A percentile compares a stretch with the other conserved stretches of the same genome.
These are phyloP conservation scores for Agrenia bidenticulata DNA, from an alignment of 2,888 invertebrate genomes.

Conservation along the genomic window DNA sequence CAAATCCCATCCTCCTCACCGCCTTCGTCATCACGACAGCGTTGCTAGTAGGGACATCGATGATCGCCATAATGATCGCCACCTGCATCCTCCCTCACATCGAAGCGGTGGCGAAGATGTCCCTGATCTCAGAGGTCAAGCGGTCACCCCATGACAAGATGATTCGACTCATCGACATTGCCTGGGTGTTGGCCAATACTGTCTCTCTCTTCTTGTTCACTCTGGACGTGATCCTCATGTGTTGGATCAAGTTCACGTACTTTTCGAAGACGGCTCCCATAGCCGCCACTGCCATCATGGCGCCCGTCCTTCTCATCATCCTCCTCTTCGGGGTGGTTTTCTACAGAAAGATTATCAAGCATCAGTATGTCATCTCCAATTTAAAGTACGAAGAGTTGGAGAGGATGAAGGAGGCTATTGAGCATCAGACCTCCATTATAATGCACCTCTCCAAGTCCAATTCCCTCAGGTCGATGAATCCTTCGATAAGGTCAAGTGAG, in stretches of 20 bases:
- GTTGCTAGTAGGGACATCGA: constrained; percentile 46
- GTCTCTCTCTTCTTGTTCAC: constrained; percentile 49
- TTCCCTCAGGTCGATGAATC: neutral
- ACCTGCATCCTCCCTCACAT: constrained; percentile 42
- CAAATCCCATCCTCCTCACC: constrained; percentile 34
- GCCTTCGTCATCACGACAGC: constrained; percentile 46
- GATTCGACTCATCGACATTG: constrained; percentile 42
- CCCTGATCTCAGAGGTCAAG: constrained; percentile 28
- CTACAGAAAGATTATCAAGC: constrained; percentile 30
- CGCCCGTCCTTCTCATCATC: constrained; percentile 46
- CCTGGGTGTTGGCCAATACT: constrained; percentile 49
- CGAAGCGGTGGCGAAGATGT: constrained; percentile 47
- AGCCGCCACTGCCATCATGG: constrained; percentile 43
- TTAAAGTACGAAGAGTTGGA: constrained; percentile 15
- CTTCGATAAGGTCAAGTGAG: too few relatives aligned
- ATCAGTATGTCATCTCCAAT: constrained; percentile 16
- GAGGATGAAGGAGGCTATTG: neutral
- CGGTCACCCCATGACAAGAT: constrained; percentile 49
- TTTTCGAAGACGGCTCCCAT: constrained; percentile 37
- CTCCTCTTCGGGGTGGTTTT: constrained; percentile 46
- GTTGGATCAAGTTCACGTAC: constrained; percentile 48
- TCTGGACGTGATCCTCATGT: constrained; percentile 48
- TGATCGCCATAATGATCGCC: constrained; percentile 44
- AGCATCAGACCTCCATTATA: neutral
- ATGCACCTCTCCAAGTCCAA: neutral